phyloP scores from a whole-genome alignment of 2,797 vertebrate genomes.

The Cottoperca gobio region DNA sequence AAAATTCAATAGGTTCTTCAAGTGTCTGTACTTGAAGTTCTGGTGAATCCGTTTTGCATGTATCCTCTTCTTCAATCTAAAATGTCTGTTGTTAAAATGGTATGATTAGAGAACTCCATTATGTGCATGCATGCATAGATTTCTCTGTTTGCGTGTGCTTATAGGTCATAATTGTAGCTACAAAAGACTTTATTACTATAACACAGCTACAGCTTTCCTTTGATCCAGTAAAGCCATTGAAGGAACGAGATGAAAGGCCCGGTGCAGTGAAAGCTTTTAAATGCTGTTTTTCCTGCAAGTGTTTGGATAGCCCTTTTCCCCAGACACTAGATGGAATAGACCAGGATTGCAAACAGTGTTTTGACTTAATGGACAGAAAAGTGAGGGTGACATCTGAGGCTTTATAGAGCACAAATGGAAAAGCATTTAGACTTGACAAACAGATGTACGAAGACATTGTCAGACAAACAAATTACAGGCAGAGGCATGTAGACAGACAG shows the following conservation, averaged over 20 bases:
- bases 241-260: constrained; percentile 65
- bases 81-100: constrained; percentile 42
- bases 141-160: constrained; percentile 28
- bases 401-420: constrained; percentile 33
- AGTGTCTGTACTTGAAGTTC: constrained; percentile 58
- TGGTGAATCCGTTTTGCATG: constrained; percentile 58
- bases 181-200: constrained; percentile 56
- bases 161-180: constrained; percentile 49
- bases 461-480: constrained; percentile 22
- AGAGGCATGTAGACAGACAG: constrained; percentile 7
- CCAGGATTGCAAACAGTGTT: constrained; percentile 50
- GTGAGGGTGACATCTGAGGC: constrained; percentile 28
- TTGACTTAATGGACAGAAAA: constrained; percentile 37
- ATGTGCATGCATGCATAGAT: constrained; percentile 35
- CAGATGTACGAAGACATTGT: constrained; percentile 33
- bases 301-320: constrained; percentile 63
- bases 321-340: constrained; percentile 41
- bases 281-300: constrained; percentile 79
- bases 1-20: constrained; percentile 77
- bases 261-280: constrained; percentile 78
- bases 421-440: constrained; percentile 36
- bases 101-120: constrained; percentile 48
- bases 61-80: constrained; percentile 36
- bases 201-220: constrained; percentile 66
- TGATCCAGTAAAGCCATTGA: constrained; percentile 73